Evolutionary conservation across 2,113 vertebrate genomes (phyloP).

Genomic region (Pelecanoides urinatrix): DNA sequence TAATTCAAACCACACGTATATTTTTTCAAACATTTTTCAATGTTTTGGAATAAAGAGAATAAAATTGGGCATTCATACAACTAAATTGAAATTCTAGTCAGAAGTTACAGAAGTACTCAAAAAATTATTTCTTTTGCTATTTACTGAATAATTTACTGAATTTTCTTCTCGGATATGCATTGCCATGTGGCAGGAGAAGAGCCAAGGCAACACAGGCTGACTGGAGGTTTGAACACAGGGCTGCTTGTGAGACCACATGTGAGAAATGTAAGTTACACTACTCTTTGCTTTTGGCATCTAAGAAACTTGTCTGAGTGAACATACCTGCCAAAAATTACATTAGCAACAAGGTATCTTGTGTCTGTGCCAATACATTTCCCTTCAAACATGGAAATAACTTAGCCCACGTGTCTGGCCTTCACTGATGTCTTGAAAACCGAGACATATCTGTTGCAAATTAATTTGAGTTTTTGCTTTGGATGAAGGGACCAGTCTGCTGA

Average conservation of each 20-base stretch:
- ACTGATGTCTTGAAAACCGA: background rate
- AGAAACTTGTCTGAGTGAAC: background rate
- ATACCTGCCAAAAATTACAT: constrained; percentile 50
- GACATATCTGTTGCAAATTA: background rate
- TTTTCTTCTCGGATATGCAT: background rate
- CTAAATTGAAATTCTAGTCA: background rate
- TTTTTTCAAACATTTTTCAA: background rate
- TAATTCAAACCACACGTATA: background rate
- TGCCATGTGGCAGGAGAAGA: background rate
- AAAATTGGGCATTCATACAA: background rate
- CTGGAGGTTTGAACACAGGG: background rate
- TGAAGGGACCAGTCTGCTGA: background rate
- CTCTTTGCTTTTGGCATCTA: background rate
- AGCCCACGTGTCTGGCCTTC: background rate
- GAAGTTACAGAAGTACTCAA: background rate
- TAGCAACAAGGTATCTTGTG: constrained; percentile 22
- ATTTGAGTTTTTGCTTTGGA: background rate
- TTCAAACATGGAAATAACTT: constrained; percentile 23
- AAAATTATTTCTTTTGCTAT: background rate
- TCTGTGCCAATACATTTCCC: constrained; percentile 8
- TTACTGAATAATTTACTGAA: background rate
- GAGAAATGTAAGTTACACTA: background rate
- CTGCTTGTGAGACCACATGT: background rate
- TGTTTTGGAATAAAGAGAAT: background rate
- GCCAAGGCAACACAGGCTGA: background rate